These are phyloP conservation scores for Lutraria lutraria DNA, from an alignment of 2,888 invertebrate genomes.

Conservation along the genomic window DNA sequence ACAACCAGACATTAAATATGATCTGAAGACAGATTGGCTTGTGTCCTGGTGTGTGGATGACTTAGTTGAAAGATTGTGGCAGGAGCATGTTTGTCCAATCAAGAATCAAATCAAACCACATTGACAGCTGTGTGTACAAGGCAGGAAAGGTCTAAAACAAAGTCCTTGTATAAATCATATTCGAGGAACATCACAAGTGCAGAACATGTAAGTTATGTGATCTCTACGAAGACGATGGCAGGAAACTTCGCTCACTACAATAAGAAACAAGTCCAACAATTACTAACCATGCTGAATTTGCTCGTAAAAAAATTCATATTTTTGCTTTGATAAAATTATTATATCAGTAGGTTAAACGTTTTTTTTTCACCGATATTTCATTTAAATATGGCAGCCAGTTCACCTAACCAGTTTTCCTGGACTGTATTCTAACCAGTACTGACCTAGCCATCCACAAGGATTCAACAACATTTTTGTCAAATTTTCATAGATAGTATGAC, in stretches of 20 bases:
- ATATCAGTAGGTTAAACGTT: too few relatives aligned
- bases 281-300: background rate
- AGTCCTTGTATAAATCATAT: constrained; percentile 6
- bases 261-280: background rate
- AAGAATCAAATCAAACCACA: constrained; percentile 7
- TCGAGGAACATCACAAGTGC: constrained; percentile 10
- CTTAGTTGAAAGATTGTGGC: background rate
- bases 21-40: background rate
- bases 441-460: too few relatives aligned
- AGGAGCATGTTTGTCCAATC: background rate
- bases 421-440: too few relatives aligned
- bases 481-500: too few relatives aligned
- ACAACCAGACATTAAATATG: background rate
- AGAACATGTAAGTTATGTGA: constrained; percentile 25
- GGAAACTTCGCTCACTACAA: constrained; percentile 70
- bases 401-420: too few relatives aligned
- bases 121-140: background rate
- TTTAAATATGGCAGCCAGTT: too few relatives aligned
- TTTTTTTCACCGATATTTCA: too few relatives aligned
- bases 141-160: constrained; percentile 2
- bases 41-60: background rate
- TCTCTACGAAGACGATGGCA: constrained; percentile 51
- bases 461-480: too few relatives aligned
- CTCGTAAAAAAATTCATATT: too few relatives aligned
- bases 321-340: too few relatives aligned